Base-by-base conservation (phyloP, 2,888 invertebrate species). In the Formica aserva region DNA sequence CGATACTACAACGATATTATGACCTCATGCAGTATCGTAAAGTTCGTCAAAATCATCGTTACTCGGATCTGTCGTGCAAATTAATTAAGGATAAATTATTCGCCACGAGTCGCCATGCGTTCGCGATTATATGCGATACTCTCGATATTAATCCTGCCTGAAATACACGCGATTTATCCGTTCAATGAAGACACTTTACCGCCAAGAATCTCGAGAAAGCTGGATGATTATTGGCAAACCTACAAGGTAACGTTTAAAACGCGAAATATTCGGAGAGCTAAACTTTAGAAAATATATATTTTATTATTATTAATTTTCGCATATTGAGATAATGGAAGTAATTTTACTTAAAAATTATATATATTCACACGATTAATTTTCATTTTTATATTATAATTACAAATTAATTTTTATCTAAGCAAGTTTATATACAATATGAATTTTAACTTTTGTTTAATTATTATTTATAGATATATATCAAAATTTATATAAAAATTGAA, bases 161-260 rank as follows among this genome's bases (percentile, higher is more conserved):
- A 26, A 0, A 26, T 71, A n/a, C 29, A n/a, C 0, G 85, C 80
- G 0, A 63, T 84, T 29, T 77, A 82, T 35, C 13, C 82, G 60
- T 86, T 91, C 15, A 75, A 63, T 3, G 85, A 83, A 38, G 55
- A 76, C 11, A 89, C 76, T n/a, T 87, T 93, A 6, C 92, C 93
- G 0, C 55, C 88, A 18, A 85, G 90, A 74, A 75, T 93, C 82
- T 92, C 94, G 1, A 82, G 86, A 22, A 87, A 89, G 15, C 82
- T 94, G 60, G 89, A 93, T 71, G 93, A 94, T 26, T 94, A 92
- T 82, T 94, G 94, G 94, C 83, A 90, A 45, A 45, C 80, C 38
- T 94, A 93, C 85, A 94, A 94, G 94, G 94, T 94, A 72, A 87
- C 55, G 1, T 74, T 63, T 38, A 26, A 74, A 41, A 63, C 15